These are phyloP conservation scores for Mylabris phalerata DNA, from an alignment of 1,140 invertebrate species.

Conservation along the genomic window DNA sequence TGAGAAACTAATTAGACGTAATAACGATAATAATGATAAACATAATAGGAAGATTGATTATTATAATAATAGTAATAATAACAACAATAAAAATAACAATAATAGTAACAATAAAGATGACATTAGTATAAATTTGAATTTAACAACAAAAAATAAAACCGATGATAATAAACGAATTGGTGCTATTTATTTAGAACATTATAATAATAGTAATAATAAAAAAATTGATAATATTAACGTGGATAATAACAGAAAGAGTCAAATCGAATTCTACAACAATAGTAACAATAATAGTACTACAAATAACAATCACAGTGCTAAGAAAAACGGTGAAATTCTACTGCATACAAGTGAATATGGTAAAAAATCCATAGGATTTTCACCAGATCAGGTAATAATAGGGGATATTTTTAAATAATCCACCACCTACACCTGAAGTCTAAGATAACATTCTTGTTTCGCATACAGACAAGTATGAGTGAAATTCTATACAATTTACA, in stretches of 20 bases:
- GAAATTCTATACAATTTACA: too few species aligned
- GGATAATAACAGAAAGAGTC: constrained; percentile 22
- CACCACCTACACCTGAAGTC: too few species aligned
- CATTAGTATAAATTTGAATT: constrained; percentile 15
- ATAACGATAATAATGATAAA: constrained; percentile 17
- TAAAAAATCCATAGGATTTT: constrained; percentile 40
- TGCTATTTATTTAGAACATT: constrained; percentile 24
- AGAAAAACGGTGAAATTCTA: constrained; percentile 19
- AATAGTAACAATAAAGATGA: constrained; percentile 17
- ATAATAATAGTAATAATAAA: constrained; percentile 32
- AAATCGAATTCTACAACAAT: constrained; percentile 23
- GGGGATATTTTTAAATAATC: background rate
- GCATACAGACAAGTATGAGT: too few species aligned
- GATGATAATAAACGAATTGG: constrained; percentile 24
- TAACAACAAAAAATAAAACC: constrained; percentile 6
- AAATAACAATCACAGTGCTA: constrained; percentile 29
- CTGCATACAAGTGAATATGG: constrained; percentile 19
- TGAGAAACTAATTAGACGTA: constrained; percentile 12
- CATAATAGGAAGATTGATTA: constrained; percentile 16
- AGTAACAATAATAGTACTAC: constrained; percentile 23
- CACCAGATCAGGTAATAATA: constrained; percentile 36
- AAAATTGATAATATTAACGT: constrained; percentile 14
- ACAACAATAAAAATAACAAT: background rate
- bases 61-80: constrained; percentile 4
- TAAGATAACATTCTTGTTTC: too few species aligned